Percentiles rank a stretch among this genome's conserved stretches.
These are phyloP conservation scores for Platorchestia sp. DNA, from an alignment of 1,140 invertebrate genomes.

Conservation along the genomic window DNA sequence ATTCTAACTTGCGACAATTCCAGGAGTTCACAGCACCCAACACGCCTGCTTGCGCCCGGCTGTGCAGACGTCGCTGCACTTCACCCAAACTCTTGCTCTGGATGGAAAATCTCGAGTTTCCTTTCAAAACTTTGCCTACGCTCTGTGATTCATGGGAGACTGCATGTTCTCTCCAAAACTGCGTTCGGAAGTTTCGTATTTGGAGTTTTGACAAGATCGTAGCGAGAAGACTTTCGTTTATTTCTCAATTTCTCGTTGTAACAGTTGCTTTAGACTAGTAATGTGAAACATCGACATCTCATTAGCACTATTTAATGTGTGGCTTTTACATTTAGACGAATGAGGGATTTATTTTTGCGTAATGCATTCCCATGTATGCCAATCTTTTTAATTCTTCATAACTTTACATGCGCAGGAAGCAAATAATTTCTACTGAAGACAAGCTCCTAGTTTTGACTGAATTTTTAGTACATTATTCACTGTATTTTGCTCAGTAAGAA, in stretches of 20 bases:
- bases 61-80: not conserved
- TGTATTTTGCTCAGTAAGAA: no score
- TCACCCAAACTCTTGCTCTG: not conserved
- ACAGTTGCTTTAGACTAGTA: no score
- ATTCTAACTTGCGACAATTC: not conserved
- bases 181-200: not conserved
- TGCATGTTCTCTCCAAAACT: not conserved
- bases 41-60: not conserved
- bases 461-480: no score
- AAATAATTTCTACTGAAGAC: no score
- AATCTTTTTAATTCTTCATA: no score
- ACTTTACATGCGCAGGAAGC: no score
- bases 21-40: not conserved
- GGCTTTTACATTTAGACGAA: no score
- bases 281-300: no score
- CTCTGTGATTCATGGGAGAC: not conserved
- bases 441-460: no score
- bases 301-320: no score
- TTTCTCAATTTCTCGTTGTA: not conserved
- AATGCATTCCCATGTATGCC: no score
- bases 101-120: not conserved
- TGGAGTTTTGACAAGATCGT: not conserved
- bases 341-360: no score
- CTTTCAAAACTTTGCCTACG: not conserved
- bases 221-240: not conserved